Conservation (phyloP, 1,140 invertebrate species). For the Xylocopa sonorina region DNA sequence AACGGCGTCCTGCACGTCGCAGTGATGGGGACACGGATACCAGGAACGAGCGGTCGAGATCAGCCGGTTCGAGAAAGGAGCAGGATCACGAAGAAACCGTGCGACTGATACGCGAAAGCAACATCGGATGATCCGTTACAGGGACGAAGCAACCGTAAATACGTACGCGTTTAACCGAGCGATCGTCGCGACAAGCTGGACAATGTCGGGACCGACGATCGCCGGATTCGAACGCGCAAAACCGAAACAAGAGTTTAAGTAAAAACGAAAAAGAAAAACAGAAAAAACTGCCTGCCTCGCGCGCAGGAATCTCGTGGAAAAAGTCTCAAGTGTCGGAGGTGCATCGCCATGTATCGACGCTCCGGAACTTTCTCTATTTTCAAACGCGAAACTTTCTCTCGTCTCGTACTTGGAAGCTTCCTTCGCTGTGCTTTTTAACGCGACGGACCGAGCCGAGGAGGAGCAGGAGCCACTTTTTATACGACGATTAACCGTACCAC, state of each 20-base stretch:
- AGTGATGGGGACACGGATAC: too few relatives aligned
- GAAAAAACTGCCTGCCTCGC: not conserved
- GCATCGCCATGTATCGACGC: not conserved
- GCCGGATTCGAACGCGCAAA: slow-evolving; percentile 12
- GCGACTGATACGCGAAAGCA: slow-evolving; percentile 25
- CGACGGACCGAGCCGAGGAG: slow-evolving; percentile 48
- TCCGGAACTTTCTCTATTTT: slow-evolving; percentile 16
- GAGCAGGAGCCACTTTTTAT: slow-evolving; percentile 70
- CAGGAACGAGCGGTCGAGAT: not conserved
- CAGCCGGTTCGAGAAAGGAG: not conserved
- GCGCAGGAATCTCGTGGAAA: not conserved
- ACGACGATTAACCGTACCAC: slow-evolving; percentile 65
- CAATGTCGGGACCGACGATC: slow-evolving; percentile 17
- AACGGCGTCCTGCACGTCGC: too few relatives aligned
- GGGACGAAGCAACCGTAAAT: slow-evolving; percentile 27
- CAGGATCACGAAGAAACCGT: not conserved
- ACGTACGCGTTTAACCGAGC: slow-evolving; percentile 6
- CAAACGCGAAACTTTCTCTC: slow-evolving; percentile 38
- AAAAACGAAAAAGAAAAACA: not conserved
- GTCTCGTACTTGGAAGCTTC: slow-evolving; percentile 39
- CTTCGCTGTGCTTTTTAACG: slow-evolving; percentile 51
- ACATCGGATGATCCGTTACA: slow-evolving; percentile 53
- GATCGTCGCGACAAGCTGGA: slow-evolving; percentile 26
- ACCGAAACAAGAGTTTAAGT: not conserved
- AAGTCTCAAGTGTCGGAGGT: not conserved